Percentiles rank a stretch among this genome's conserved stretches.
Evolutionary conservation across 1,140 invertebrate genomes (phyloP).

Genomic region (Halesus radiatus): DNA sequence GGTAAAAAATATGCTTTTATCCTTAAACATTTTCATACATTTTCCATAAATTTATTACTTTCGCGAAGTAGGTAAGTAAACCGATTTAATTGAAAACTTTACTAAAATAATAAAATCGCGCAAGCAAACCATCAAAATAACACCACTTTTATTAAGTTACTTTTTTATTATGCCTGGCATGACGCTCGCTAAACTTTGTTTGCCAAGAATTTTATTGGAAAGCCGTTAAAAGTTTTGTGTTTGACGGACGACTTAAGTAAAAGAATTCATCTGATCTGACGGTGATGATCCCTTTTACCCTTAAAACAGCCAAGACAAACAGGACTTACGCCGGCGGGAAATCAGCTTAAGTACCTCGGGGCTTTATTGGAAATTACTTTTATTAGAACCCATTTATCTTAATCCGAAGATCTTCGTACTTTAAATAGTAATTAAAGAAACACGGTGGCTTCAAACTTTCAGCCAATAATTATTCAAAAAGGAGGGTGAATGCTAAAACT

Average conservation of each 20-base stretch:
- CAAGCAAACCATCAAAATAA: conserved; percentile 7
- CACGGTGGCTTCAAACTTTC: no score
- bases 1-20: no score
- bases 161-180: conserved; percentile 46
- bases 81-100: no score
- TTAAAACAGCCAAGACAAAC: conserved; percentile 5
- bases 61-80: no score
- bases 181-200: conserved; percentile 46
- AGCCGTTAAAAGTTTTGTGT: conserved; percentile 45
- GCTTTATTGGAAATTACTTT: background rate
- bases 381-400: background rate
- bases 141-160: conserved; percentile 40
- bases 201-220: conserved; percentile 52
- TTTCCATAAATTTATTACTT: no score
- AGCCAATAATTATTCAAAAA: no score
- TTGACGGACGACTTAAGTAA: conserved; percentile 49
- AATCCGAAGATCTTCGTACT: no score
- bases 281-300: conserved; percentile 17
- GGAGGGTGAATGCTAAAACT: no score
- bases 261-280: conserved; percentile 12
- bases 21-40: no score
- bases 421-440: no score
- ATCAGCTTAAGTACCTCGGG: background rate
- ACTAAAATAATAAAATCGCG: background rate
- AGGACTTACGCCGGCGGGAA: background rate